phyloP scores from a whole-genome alignment of 2,797 vertebrate species.

The Sparidentex hasta region DNA sequence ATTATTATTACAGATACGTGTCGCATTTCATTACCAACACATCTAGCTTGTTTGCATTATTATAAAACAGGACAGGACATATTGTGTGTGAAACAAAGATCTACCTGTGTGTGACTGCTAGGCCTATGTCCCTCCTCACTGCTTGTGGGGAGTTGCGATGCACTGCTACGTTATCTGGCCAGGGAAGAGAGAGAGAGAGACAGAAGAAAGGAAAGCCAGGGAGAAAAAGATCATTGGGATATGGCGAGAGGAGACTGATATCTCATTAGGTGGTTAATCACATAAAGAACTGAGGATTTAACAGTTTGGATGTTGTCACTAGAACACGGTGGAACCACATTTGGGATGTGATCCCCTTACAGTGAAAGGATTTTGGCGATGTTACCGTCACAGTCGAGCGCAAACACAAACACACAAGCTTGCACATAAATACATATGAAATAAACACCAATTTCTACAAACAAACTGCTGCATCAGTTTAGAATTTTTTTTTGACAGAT shows the following conservation, averaged over 20 bases:
- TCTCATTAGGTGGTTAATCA: constrained; percentile 3
- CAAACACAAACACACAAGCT: background rate
- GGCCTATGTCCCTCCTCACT: constrained; percentile 94
- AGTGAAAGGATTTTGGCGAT: background rate
- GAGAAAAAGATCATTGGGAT: background rate
- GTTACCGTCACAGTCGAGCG: background rate
- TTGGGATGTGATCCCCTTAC: background rate
- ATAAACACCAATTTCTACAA: constrained; percentile 1
- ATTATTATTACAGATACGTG: background rate
- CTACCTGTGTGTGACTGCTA: constrained; percentile 96
- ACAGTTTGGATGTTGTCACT: background rate
- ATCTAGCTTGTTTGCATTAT: background rate
- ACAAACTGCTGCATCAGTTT: background rate
- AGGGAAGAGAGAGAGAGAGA: constrained; percentile 1
- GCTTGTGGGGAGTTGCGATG: constrained; percentile 94
- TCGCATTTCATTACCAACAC: background rate
- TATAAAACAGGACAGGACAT: background rate
- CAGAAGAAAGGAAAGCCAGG: background rate
- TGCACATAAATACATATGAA: background rate
- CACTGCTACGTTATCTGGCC: constrained; percentile 85
- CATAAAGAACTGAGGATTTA: background rate
- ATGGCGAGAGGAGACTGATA: background rate
- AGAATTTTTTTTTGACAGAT: background rate
- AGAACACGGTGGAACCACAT: background rate
- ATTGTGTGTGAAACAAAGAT: background rate